Conservation (phyloP, 1,140 invertebrate species). For the Bactericera cockerelli region DNA sequence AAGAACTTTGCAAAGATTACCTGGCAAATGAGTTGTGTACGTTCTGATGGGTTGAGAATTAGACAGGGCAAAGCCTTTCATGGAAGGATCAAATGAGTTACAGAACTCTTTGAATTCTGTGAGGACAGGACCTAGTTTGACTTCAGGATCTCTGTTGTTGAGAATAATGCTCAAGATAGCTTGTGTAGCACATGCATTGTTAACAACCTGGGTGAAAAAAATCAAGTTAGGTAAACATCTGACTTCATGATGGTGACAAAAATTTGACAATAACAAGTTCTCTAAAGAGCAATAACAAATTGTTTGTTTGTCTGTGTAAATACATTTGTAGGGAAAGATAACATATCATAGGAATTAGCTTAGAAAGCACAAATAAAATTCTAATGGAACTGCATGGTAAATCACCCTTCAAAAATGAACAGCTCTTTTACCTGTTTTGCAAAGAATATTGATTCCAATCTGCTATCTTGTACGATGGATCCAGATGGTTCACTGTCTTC, state of each 20-base stretch:
- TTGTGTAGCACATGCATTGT: conserved; percentile 98
- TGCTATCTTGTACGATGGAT: conserved; percentile 64
- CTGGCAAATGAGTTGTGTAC: conserved; percentile 96
- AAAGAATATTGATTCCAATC: conserved; percentile 89
- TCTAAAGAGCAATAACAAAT: too few species aligned
- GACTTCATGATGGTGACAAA: too few species aligned
- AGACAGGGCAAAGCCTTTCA: conserved; percentile 87
- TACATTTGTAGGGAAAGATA: too few species aligned
- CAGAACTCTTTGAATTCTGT: conserved; percentile 87
- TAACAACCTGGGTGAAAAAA: conserved; percentile 75
- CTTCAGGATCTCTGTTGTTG: conserved; percentile 75
- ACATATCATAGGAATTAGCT: too few species aligned
- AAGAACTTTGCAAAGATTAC: too few species aligned
- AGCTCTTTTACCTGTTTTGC: conserved; percentile 86
- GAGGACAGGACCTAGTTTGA: conserved; percentile 76
- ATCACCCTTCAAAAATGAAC: too few species aligned
- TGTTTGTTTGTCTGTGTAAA: too few species aligned
- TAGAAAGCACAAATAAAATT: too few species aligned
- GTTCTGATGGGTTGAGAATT: conserved; percentile 88
- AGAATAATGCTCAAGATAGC: conserved; percentile 90
- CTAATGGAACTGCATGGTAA: too few species aligned
- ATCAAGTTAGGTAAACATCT: too few species aligned
- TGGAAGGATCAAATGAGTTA: conserved; percentile 81
- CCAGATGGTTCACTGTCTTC: conserved; percentile 65
- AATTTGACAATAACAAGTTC: too few species aligned